A percentile compares a stretch with the other conserved stretches of the same genome.
Evolutionary conservation across 2,888 invertebrate genomes (phyloP).

Genomic region (Drosophila mercatorum): DNA sequence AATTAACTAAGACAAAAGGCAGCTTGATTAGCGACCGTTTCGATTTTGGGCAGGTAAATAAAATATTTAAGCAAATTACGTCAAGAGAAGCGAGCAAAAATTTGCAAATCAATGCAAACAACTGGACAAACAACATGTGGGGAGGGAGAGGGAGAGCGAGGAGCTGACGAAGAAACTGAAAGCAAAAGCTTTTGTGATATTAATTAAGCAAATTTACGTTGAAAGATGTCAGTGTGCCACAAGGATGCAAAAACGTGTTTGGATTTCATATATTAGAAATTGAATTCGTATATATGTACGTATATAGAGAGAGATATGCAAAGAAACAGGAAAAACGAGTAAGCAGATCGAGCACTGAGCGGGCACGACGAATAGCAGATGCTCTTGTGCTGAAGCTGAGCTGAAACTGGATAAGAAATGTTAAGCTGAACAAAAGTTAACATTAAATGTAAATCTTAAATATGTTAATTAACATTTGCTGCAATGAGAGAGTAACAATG

Average conservation of each 20-base stretch:
- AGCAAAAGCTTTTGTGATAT: constrained; percentile 67
- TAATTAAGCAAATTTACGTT: constrained; percentile 69
- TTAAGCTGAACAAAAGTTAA: not conserved
- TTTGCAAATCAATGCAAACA: constrained; percentile 76
- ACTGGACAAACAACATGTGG: constrained; percentile 47
- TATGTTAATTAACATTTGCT: not conserved
- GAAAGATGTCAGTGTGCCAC: constrained; percentile 79
- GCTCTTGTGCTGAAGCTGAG: constrained; percentile 12
- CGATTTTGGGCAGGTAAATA: constrained; percentile 62
- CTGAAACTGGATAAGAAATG: too few relatives aligned
- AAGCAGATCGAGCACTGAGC: constrained; percentile 4
- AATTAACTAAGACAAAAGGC: constrained; percentile 46
- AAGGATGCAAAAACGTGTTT: constrained; percentile 71
- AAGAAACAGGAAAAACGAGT: constrained; percentile 70
- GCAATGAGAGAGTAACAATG: too few relatives aligned
- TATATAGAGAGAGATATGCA: constrained; percentile 28
- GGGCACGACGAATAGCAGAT: constrained; percentile 26
- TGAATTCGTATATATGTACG: constrained; percentile 48
- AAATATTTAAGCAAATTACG: constrained; percentile 66
- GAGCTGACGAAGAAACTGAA: constrained; percentile 39
- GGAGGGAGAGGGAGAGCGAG: not conserved
- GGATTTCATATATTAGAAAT: constrained; percentile 71
- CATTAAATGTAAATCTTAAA: not conserved
- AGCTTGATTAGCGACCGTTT: constrained; percentile 63
- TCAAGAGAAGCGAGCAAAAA: constrained; percentile 50